Base-by-base conservation (phyloP, 2,797 vertebrate genomes). In the Chelon labrosus region DNA sequence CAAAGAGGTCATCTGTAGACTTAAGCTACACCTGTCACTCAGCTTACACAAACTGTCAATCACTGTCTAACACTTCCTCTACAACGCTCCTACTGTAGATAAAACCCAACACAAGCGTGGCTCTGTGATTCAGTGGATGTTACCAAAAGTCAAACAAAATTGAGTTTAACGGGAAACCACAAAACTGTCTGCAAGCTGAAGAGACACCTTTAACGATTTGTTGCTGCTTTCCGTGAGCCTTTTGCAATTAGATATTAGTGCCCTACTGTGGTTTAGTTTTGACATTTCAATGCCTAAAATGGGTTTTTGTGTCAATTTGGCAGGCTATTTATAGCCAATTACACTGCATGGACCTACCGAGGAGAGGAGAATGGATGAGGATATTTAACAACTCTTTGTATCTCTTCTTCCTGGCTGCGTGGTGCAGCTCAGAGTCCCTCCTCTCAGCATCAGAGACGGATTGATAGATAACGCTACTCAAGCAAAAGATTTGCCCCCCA, bases 391-490 rank as follows among this genome's bases (percentile, higher is more conserved):
- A 84, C 83, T 92, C 89, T 89, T 92, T 93, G 89, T 91, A 89
- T 90, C 77, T 83, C 77, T 85, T 91, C 84, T 82, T 88, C 72
- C 89, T 88, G 80, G 84, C 91, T 90, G 91, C 75, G 90, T 85
- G 83, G 79, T 84, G 84, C 83, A 85, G 89, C 82, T 79, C 85
- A 20, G 78, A 82, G 85, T 91, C 88, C 83, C 89, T 86, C 76
- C 70, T 91, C 91, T 91, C 89, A 89, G 91, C 91, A 82, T 87
- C 84, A 73, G 76, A 89, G 85, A 91, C 85, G 84, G 90, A 92
- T 90, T 93, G 92, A 94, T 90, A 89, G 90, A 93, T 94, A 93
- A 89, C 63, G 63, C 86, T 88, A 89, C 90, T 92, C 91, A 90
- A 83, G 86, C 89, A 89, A 90, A 89, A 90, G 92, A 93, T 91